These are phyloP conservation scores for Zapus hudsonius DNA, from an alignment of 2,113 vertebrate genomes.

Conservation along the genomic window DNA sequence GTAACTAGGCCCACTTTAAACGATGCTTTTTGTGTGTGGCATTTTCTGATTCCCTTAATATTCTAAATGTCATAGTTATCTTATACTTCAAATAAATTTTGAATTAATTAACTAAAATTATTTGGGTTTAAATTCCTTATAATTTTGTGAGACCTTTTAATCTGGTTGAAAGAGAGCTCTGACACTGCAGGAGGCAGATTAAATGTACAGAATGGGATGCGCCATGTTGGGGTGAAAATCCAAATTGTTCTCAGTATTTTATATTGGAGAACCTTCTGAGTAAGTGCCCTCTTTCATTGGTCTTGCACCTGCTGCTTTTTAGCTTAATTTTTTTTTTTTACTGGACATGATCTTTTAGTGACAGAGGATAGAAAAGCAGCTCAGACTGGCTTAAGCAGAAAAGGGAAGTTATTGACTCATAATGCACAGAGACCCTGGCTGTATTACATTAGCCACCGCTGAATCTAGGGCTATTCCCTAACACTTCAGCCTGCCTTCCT, in stretches of 20 bases:
- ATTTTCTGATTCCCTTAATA: constrained; percentile 1
- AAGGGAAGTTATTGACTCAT: not conserved
- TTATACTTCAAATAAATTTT: not conserved
- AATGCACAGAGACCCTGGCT: not conserved
- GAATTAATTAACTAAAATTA: not conserved
- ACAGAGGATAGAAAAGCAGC: constrained; percentile 8
- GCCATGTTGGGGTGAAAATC: not conserved
- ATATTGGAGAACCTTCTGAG: not conserved
- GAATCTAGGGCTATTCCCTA: not conserved
- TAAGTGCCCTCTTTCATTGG: not conserved
- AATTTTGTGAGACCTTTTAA: not conserved
- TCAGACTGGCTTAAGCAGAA: constrained; percentile 16
- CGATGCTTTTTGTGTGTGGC: not conserved
- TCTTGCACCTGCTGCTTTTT: not conserved
- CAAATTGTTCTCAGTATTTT: not conserved
- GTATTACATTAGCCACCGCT: not conserved
- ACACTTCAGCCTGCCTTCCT: not conserved
- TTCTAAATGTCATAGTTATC: not conserved
- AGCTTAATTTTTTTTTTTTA: constrained; percentile 43
- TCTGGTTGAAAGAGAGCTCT: not conserved
- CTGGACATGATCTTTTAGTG: not conserved
- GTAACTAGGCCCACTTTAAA: not conserved
- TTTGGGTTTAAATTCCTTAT: constrained; percentile 30
- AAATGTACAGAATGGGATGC: not conserved
- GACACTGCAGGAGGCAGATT: not conserved